Base-by-base conservation (phyloP, 2,888 invertebrate genomes). In the Drosophila atripex region DNA sequence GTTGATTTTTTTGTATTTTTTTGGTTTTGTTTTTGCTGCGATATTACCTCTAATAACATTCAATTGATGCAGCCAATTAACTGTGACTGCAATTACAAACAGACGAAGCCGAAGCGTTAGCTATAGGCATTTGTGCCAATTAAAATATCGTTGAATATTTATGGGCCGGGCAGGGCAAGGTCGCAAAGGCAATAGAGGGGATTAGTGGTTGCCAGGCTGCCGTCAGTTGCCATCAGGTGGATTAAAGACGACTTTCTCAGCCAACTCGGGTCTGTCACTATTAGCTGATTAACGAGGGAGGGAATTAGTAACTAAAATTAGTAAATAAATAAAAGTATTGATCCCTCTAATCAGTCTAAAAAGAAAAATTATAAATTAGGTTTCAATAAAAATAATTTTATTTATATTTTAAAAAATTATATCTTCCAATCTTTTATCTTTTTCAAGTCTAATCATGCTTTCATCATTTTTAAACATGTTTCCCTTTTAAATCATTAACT, bases 11-110 rank as follows among this genome's bases (percentile, higher is more conserved):
- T 16, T 41, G 18, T 4, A 16, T 39, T 39, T n/a, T 39, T 14
- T 5, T 7, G n/a, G 2, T 39, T 51, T 51, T 47, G 51, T 52
- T 61, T 47, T 50, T 72, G 64, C 28, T 25, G 69, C 38, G 71
- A 35, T 41, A 38, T 35, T 55, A 39, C 45, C 73, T 66, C 71
- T 49, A 75, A 69, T 61, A 61, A 60, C 71, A 59, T 75, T 75
- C 71, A 72, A 75, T 72, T 72, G 72, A 72, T 70, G 75, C 55
- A 53, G 75, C 60, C 79, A 63, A 76, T 76, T 64, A 68, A 69
- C 56, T 60, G 74, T 54, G 58, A 38, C 50, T 64, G 46, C 57
- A 52, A 71, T 53, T 59, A 43, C 41, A 28, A 28, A 28, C 28
- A 28, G 8, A 28, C 28, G 45, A 21, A 43, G 57, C 52, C 30